Evolutionary conservation across 2,888 invertebrate species (phyloP).

Genomic region (Crematogaster levior): DNA sequence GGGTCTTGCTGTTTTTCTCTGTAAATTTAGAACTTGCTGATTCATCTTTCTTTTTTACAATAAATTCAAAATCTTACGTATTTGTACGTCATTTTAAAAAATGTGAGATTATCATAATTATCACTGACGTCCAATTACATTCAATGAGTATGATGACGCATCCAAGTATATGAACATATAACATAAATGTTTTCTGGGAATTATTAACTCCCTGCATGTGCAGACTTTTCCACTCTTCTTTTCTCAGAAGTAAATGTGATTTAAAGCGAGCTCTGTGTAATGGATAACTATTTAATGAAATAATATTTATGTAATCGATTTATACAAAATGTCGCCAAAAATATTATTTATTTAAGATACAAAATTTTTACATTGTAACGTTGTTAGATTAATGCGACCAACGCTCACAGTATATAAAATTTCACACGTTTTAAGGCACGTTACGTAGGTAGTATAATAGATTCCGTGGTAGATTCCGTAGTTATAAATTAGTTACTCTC

Average conservation of each 20-base stretch:
- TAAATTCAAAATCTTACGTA: not conserved
- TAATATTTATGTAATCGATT: not conserved
- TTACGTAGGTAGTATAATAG: not conserved
- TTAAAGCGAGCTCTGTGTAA: conserved; percentile 18
- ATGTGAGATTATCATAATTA: not conserved
- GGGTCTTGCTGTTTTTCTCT: not conserved
- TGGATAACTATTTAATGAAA: not conserved
- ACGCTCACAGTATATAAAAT: conserved; percentile 6
- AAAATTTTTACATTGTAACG: conserved; percentile 29
- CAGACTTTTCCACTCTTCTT: conserved; percentile 47
- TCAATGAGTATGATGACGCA: conserved; percentile 64
- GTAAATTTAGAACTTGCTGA: conserved; percentile 19
- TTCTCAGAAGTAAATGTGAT: conserved; percentile 38
- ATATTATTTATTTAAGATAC: conserved; percentile 35
- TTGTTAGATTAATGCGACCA: not conserved
- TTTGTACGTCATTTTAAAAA: not conserved
- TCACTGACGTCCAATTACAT: conserved; percentile 39
- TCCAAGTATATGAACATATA: conserved; percentile 26
- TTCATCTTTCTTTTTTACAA: conserved; percentile 45
- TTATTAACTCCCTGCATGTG: conserved; percentile 34
- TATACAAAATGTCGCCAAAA: not conserved
- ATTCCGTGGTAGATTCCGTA: not conserved
- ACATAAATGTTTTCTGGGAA: conserved; percentile 60
- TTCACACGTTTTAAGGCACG: not conserved
- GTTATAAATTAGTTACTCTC: not conserved